Conservation (phyloP, 2,113 vertebrate species). For the Pterocles orientalis region DNA sequence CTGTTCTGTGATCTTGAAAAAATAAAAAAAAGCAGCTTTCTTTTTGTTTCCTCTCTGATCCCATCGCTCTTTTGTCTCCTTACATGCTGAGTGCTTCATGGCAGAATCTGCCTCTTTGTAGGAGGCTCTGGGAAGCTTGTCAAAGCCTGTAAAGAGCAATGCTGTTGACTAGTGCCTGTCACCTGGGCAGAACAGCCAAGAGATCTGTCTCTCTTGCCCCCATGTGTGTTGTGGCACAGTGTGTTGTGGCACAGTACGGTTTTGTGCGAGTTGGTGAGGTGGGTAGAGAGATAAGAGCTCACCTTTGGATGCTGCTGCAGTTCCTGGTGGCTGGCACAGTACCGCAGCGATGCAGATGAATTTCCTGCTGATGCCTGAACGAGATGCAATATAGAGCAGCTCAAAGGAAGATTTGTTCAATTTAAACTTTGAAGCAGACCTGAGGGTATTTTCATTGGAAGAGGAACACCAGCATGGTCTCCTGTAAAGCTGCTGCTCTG, state of each 20-base stretch:
- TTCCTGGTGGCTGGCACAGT: neutral
- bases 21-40: neutral
- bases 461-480: neutral
- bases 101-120: neutral
- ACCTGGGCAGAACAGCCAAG: neutral
- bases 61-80: conserved; percentile 18
- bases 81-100: neutral
- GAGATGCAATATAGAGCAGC: neutral
- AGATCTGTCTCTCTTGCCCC: neutral
- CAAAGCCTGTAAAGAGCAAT: neutral
- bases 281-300: neutral
- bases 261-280: neutral
- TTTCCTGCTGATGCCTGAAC: neutral
- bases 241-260: neutral
- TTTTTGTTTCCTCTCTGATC: conserved; percentile 10
- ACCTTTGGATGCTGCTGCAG: neutral
- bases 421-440: neutral
- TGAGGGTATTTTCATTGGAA: neutral
- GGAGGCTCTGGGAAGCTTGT: neutral
- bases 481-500: neutral
- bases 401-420: neutral
- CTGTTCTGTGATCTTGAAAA: conserved; percentile 31
- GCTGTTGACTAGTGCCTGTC: neutral
- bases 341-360: neutral
- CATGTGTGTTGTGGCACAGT: neutral